These are phyloP conservation scores for Pomacea canaliculata DNA, from an alignment of 2,888 invertebrate species.

Conservation along the genomic window DNA sequence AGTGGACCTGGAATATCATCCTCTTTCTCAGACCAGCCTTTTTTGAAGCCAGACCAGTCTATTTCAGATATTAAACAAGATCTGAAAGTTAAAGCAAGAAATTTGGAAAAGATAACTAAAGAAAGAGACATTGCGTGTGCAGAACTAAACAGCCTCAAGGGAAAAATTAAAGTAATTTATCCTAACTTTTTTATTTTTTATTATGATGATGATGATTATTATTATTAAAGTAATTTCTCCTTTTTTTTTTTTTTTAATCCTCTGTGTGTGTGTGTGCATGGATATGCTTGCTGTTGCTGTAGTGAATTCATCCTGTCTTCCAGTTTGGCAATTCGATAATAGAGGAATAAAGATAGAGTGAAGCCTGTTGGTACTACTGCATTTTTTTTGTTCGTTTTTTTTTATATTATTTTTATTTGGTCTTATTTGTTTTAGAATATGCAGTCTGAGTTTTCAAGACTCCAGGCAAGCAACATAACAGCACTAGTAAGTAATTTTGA, in stretches of 20 bases:
- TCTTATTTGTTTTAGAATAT: slow-evolving; percentile 38
- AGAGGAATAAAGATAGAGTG: too few relatives aligned
- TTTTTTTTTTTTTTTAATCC: neutral
- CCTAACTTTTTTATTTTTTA: too few relatives aligned
- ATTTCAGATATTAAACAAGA: slow-evolving; percentile 19
- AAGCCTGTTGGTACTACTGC: too few relatives aligned
- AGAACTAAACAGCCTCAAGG: slow-evolving; percentile 48
- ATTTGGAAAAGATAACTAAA: slow-evolving; percentile 43
- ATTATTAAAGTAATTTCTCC: neutral
- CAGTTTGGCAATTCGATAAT: too few relatives aligned
- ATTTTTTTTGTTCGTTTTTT: too few relatives aligned
- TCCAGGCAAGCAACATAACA: slow-evolving; percentile 45
- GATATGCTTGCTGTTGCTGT: too few relatives aligned
- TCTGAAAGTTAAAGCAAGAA: slow-evolving; percentile 39
- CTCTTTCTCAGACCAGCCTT: too few relatives aligned
- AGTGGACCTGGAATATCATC: too few relatives aligned
- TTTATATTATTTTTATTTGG: neutral
- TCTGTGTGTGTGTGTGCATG: too few relatives aligned
- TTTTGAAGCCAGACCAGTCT: too few relatives aligned
- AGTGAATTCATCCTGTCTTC: too few relatives aligned
- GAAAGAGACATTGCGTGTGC: slow-evolving; percentile 45
- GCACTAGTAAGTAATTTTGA: slow-evolving; percentile 31
- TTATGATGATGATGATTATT: too few relatives aligned
- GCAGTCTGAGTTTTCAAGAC: slow-evolving; percentile 47
- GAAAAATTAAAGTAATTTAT: slow-evolving; percentile 47